Evolutionary conservation across 2,888 invertebrate species (phyloP).

Genomic region (Liodrosophila aerea): DNA sequence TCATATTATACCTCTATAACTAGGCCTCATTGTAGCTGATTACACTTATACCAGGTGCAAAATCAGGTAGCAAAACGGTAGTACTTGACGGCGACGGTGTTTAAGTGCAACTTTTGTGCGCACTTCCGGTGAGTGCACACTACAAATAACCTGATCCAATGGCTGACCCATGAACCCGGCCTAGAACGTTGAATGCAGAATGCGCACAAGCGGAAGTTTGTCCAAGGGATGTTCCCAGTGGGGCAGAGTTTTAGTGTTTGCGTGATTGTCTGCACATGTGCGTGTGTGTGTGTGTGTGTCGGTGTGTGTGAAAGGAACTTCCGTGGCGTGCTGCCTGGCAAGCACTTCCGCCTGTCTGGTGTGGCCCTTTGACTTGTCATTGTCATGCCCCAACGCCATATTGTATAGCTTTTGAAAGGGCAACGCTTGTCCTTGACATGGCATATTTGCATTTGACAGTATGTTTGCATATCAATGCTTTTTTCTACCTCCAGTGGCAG

Average conservation of each 20-base stretch:
- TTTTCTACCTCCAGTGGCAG: constrained; percentile 5
- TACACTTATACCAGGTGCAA: constrained; percentile 18
- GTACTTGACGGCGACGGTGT: constrained; percentile 32
- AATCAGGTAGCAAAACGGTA: constrained; percentile 6
- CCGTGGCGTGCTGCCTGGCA: constrained; percentile 54
- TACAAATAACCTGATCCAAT: constrained; percentile 23
- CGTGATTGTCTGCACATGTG: constrained; percentile 9
- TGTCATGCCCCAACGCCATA: constrained; percentile 51
- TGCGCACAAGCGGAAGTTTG: constrained; percentile 52
- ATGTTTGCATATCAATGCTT: constrained; percentile 64
- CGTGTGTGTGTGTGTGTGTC: constrained; percentile 3
- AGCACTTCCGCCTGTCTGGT: constrained; percentile 47
- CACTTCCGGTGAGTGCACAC: constrained; percentile 53
- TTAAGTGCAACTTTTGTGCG: constrained; percentile 56
- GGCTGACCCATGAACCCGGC: constrained; percentile 1
- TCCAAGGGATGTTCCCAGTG: constrained; percentile 51
- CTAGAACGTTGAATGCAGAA: background rate
- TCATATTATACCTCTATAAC: too few relatives aligned
- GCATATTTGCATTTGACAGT: constrained; percentile 66
- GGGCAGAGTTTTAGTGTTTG: constrained; percentile 6
- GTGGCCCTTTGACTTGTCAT: constrained; percentile 58
- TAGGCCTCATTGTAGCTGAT: background rate
- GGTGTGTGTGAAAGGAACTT: constrained; percentile 51
- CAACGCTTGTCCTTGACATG: constrained; percentile 33
- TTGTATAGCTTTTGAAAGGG: constrained; percentile 21